Conservation (phyloP, 2,797 vertebrate species). For the Sebastes elongatus region DNA sequence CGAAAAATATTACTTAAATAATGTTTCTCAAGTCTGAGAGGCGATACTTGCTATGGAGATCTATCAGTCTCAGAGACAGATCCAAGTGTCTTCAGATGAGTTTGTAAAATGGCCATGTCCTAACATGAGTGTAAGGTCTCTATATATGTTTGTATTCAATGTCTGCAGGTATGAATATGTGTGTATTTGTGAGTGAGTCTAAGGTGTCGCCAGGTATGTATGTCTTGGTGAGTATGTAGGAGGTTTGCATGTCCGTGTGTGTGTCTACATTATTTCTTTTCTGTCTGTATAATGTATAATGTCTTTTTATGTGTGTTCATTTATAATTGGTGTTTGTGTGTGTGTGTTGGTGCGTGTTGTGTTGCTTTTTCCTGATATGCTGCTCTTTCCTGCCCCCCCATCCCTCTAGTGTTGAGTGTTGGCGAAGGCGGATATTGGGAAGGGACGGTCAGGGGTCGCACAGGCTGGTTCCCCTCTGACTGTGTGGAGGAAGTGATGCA, state of each 20-base stretch:
- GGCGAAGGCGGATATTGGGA: constrained; percentile 96
- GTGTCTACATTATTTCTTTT: constrained; percentile 38
- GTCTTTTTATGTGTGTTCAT: constrained; percentile 41
- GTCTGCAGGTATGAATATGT: constrained; percentile 83
- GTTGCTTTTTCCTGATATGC: constrained; percentile 11
- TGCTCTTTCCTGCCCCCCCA: constrained; percentile 27
- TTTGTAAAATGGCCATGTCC: constrained; percentile 36
- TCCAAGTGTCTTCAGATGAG: constrained; percentile 38
- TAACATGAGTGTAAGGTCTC: constrained; percentile 71
- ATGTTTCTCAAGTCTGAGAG: background rate
- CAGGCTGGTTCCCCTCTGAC: constrained; percentile 95
- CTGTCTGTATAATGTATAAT: constrained; percentile 19
- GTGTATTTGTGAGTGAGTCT: constrained; percentile 84
- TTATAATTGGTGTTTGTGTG: constrained; percentile 26
- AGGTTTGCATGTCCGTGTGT: constrained; percentile 70
- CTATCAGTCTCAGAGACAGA: background rate
- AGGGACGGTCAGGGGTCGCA: constrained; percentile 90
- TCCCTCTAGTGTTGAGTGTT: constrained; percentile 87
- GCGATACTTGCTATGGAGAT: background rate
- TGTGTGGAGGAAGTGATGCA: constrained; percentile 93
- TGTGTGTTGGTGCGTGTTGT: background rate
- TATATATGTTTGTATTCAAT: constrained; percentile 79
- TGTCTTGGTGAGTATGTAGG: constrained; percentile 79
- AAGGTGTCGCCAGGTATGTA: constrained; percentile 81
- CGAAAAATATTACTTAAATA: background rate